Conservation (phyloP, 1,140 invertebrate genomes). For the Liolophura sinensis region DNA sequence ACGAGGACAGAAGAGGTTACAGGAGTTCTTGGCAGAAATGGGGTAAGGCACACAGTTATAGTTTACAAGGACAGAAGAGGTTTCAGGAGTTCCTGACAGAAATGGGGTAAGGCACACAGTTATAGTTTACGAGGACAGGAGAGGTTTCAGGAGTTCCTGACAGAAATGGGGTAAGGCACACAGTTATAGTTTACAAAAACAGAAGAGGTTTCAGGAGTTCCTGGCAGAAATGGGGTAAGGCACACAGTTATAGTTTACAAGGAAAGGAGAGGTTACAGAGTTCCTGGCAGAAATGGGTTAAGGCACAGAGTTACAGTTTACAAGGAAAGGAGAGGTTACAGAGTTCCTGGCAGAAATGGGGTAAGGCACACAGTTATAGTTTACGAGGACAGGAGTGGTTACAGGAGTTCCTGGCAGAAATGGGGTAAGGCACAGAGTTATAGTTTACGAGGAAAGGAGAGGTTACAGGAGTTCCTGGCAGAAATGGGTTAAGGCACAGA, state of each 20-base stretch:
- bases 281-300: conserved; percentile 91
- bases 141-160: conserved; percentile 81
- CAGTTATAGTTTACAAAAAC: conserved; percentile 74
- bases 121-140: no score
- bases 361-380: conserved; percentile 58
- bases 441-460: conserved; percentile 85
- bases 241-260: conserved; percentile 11
- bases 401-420: conserved; percentile 87
- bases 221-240: conserved; percentile 88
- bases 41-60: no score
- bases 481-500: conserved; percentile 77
- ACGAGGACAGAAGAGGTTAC: no score
- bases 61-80: conserved; percentile 78
- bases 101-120: conserved; percentile 73
- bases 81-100: conserved; percentile 87
- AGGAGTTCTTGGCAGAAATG: no score
- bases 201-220: conserved; percentile 80
- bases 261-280: conserved; percentile 82
- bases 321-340: conserved; percentile 84
- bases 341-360: conserved; percentile 91
- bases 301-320: conserved; percentile 25
- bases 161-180: conserved; percentile 80
- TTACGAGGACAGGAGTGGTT: conserved; percentile 82
- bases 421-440: conserved; percentile 70
- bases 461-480: conserved; percentile 83